Conservation (phyloP, 2,888 invertebrate genomes). For the Unio pictorum region DNA sequence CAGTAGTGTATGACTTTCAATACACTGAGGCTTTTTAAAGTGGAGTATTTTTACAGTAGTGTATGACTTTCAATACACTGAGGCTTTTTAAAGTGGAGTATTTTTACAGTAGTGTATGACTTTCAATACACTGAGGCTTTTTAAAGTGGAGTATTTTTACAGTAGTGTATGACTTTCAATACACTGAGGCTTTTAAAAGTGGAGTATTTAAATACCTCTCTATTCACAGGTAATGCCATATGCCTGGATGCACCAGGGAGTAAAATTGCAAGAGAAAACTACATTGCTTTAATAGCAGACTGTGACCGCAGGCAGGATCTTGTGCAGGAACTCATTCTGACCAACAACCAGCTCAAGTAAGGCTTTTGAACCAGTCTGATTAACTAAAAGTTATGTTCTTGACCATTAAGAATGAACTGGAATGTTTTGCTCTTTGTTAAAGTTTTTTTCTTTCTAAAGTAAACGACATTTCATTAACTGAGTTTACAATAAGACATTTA, state of each 20-base stretch:
- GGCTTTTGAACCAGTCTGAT: constrained; percentile 2
- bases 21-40: background rate
- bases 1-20: no score
- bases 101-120: no score
- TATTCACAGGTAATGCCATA: constrained; percentile 31
- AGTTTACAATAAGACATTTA: no score
- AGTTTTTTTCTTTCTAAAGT: no score
- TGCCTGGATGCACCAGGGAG: constrained; percentile 40
- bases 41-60: no score
- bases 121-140: no score
- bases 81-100: no score
- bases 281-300: constrained; percentile 55
- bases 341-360: constrained; percentile 63
- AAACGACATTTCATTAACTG: no score
- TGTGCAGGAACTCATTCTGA: constrained; percentile 60
- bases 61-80: no score
- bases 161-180: no score
- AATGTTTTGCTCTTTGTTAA: background rate
- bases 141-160: no score
- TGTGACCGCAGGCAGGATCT: constrained; percentile 60
- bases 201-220: background rate
- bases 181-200: background rate
- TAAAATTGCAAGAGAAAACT: constrained; percentile 39
- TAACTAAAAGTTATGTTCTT: background rate
- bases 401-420: background rate